phyloP scores from a whole-genome alignment of 2,797 vertebrate species.

The Rachycentron canadum region DNA sequence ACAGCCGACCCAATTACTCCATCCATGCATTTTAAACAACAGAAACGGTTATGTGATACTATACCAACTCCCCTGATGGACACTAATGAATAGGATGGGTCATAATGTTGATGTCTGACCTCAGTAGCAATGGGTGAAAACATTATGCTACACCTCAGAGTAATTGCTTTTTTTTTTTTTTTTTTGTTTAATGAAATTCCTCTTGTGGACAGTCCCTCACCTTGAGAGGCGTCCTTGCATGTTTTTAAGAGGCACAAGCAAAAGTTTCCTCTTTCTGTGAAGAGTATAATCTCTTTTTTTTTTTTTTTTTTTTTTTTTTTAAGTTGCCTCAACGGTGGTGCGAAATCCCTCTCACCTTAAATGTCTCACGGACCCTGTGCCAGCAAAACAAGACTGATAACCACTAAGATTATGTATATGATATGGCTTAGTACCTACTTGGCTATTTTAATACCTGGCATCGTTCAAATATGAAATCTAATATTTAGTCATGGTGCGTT shows the following conservation, averaged over 20 bases:
- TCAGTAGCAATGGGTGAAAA: conserved; percentile 49
- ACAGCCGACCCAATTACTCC: conserved; percentile 13
- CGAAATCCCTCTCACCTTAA: conserved; percentile 22
- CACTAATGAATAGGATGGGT: conserved; percentile 65
- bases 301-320: neutral
- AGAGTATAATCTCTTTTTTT: conserved; percentile 30
- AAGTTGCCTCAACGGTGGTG: conserved; percentile 2
- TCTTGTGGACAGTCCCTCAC: conserved; percentile 59
- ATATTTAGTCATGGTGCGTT: conserved; percentile 4
- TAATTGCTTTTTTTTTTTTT: conserved; percentile 67
- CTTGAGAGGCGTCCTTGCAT: conserved; percentile 66
- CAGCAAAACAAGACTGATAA: neutral
- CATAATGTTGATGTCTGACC: conserved; percentile 62
- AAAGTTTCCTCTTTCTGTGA: conserved; percentile 54
- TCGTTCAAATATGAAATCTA: neutral
- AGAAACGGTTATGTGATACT: neutral
- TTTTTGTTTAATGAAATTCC: conserved; percentile 70
- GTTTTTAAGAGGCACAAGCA: conserved; percentile 50
- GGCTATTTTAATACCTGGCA: neutral
- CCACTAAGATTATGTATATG: neutral
- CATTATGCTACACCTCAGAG: conserved; percentile 43
- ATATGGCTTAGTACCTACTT: neutral
- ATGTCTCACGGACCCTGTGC: neutral
- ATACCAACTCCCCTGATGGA: conserved; percentile 47
- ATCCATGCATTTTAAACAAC: conserved; percentile 35